These are phyloP conservation scores for Anastrepha obliqua DNA, from an alignment of 1,140 invertebrate species.

Conservation along the genomic window DNA sequence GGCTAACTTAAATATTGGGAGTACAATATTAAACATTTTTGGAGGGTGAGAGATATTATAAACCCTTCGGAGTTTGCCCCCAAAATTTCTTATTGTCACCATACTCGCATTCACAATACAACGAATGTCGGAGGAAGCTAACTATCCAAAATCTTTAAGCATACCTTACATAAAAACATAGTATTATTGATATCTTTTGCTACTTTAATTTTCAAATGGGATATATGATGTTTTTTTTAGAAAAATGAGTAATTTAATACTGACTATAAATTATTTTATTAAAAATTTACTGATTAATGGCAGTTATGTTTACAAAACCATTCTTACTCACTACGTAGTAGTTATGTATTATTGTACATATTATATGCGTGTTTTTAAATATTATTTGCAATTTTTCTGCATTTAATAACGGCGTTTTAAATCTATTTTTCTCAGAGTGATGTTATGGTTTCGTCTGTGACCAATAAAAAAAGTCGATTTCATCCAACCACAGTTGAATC, in stretches of 20 bases:
- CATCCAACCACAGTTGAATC: not conserved
- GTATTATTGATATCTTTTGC: conserved; percentile 45
- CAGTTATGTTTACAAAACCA: not conserved
- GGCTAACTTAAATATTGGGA: too few relatives aligned
- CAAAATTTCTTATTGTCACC: not conserved
- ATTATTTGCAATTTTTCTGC: not conserved
- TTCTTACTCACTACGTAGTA: not conserved
- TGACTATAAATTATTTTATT: conserved; percentile 6
- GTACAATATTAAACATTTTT: too few relatives aligned
- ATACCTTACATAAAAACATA: conserved; percentile 29
- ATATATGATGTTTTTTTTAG: not conserved
- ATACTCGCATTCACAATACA: not conserved
- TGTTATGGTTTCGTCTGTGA: not conserved
- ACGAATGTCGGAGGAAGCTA: not conserved
- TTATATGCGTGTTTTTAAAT: not conserved
- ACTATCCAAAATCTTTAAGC: not conserved
- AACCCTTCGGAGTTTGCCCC: not conserved
- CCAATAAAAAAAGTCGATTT: conserved; percentile 31
- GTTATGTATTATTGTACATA: not conserved
- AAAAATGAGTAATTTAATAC: not conserved
- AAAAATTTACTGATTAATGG: conserved; percentile 13
- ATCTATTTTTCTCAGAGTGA: not conserved
- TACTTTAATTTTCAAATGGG: not conserved
- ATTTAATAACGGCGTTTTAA: not conserved
- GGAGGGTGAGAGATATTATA: not conserved